Conservation (phyloP, 2,888 invertebrate genomes). For the Diaphora mendica region DNA sequence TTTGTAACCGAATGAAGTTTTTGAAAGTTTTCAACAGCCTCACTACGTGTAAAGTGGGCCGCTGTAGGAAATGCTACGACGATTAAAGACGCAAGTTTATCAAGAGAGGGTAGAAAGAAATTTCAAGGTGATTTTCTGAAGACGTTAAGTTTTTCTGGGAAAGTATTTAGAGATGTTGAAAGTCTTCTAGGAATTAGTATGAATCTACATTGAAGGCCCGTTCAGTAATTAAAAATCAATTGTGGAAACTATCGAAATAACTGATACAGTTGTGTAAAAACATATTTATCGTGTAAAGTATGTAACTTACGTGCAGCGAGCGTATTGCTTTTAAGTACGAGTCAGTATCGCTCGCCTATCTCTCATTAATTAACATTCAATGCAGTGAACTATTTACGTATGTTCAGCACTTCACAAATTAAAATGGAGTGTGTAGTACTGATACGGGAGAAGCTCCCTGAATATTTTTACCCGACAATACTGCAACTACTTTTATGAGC, state of each 20-base stretch:
- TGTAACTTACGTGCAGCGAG: too few relatives aligned
- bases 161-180: background rate
- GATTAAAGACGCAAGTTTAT: constrained; percentile 17
- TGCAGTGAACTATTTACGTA: background rate
- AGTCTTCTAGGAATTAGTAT: background rate
- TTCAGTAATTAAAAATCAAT: background rate
- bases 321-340: background rate
- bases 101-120: constrained; percentile 6
- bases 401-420: background rate
- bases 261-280: background rate
- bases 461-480: background rate
- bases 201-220: background rate
- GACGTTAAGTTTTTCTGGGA: background rate
- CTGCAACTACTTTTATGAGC: background rate
- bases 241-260: background rate
- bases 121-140: constrained; percentile 6
- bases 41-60: constrained; percentile 33
- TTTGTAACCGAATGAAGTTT: constrained; percentile 53
- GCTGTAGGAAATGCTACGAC: constrained; percentile 24
- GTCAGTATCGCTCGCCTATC: background rate
- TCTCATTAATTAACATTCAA: background rate
- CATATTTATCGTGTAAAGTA: too few relatives aligned
- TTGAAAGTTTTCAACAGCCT: constrained; percentile 51
- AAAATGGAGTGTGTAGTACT: background rate
- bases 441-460: background rate